Evolutionary conservation across 2,113 vertebrate genomes (phyloP).

Genomic region (Cromileptes altivelis): DNA sequence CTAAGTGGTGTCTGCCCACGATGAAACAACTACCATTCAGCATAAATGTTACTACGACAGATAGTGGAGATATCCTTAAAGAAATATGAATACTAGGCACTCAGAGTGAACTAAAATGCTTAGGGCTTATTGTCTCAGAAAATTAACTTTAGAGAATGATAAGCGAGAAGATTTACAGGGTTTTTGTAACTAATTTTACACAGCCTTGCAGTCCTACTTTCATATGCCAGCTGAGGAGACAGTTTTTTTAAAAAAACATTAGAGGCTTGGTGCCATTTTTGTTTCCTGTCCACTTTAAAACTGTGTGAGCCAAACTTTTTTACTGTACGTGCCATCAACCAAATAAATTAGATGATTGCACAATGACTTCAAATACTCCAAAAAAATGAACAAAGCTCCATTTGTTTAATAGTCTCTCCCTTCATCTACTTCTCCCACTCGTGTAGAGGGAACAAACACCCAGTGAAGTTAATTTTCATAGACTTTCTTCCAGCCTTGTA

Average conservation of each 20-base stretch:
- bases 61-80: constrained; percentile 2
- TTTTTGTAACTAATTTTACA: constrained; percentile 1
- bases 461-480: constrained; percentile 11
- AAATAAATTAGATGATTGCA: background rate
- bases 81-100: constrained; percentile 10
- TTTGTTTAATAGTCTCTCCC: background rate
- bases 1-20: constrained; percentile 18
- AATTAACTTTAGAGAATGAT: constrained; percentile 38
- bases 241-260: background rate
- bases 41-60: constrained; percentile 1
- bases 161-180: constrained; percentile 3
- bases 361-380: background rate
- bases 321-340: background rate
- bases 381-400: background rate
- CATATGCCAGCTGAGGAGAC: background rate
- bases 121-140: constrained; percentile 21
- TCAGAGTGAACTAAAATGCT: constrained; percentile 26
- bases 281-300: background rate
- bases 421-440: constrained; percentile 13
- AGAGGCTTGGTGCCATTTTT: background rate
- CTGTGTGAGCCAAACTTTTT: background rate
- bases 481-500: constrained; percentile 3
- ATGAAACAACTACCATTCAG: constrained; percentile 24
- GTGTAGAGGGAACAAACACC: background rate
- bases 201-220: constrained; percentile 4